Evolutionary conservation across 1,140 invertebrate species (phyloP), one percentile per base, ranked within the genome.

Genomic region (Drosophila takahashii): DNA sequence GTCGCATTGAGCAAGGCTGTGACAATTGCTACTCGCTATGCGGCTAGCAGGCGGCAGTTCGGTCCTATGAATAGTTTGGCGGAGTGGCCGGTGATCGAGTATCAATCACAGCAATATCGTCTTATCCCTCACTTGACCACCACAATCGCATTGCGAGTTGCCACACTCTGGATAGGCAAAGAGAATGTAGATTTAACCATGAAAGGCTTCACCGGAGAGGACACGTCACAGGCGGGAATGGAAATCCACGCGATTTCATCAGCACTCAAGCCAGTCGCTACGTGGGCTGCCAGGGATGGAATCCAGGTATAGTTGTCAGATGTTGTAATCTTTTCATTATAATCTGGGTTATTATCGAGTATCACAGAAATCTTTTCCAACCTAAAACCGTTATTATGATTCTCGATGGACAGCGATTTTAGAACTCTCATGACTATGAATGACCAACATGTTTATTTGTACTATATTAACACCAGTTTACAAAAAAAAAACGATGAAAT

Each of bases 21-120:
- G 1, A 94, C 95, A n/a, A 97, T 98, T 64, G 96, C 96, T 1
- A 93, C 96, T 1, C 92, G 97, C 6, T 98, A 98, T 91, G 96
- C 96, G 9, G 96, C 95, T 1, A 95, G 95, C 10, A 93, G 97
- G 32, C 95, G 94, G 76, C 97, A 98, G 93, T 98, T 98, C 93
- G 96, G 96, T 2, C 94, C 95, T 2, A 90, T 92, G 2, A 85
- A 93, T 45, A 80, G 81, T 0, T 56, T 54, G 5, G 93, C 92
- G 59, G 97, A 98, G 92, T 94, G 95, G 37, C 95, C 97, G 1
- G 95, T 98, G 3, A 91, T 98, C 58, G 96, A 97, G 92, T 98
- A 98, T 90, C 96, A 97, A 87, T 94, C 97, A 70, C 96, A 95
- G 95, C 96, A 97, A 96, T 96, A 96, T 93, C 94, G 97, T 11